These are phyloP conservation scores for Zaprionus lineosus DNA, from an alignment of 2,888 invertebrate species.

Conservation along the genomic window DNA sequence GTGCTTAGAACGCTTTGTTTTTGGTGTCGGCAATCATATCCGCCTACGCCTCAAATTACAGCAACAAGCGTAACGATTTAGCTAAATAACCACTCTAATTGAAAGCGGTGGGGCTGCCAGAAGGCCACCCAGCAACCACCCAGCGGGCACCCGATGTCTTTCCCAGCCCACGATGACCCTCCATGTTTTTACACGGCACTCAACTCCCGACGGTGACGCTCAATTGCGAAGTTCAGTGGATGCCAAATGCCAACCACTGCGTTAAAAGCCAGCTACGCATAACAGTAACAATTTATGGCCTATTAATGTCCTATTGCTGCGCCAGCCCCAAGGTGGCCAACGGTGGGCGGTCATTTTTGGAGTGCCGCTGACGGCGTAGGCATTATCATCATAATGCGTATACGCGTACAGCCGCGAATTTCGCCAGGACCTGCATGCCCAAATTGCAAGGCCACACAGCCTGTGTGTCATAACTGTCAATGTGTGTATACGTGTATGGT, in stretches of 20 bases:
- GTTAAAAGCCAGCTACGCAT: conserved; percentile 77
- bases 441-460: conserved; percentile 22
- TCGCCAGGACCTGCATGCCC: conserved; percentile 6
- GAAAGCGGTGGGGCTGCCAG: conserved; percentile 64
- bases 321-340: conserved; percentile 40
- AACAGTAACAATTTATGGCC: conserved; percentile 79
- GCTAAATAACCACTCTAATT: conserved; percentile 77
- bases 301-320: conserved; percentile 62
- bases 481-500: background rate
- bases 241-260: conserved; percentile 67
- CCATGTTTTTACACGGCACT: conserved; percentile 29
- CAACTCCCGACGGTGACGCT: conserved; percentile 46
- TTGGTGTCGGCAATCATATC: conserved; percentile 58
- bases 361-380: too few relatives aligned
- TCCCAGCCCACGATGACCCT: background rate
- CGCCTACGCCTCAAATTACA: conserved; percentile 65
- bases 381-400: conserved; percentile 55
- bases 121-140: too few relatives aligned
- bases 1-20: conserved; percentile 25
- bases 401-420: conserved; percentile 32
- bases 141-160: background rate
- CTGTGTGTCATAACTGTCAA: background rate
- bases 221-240: conserved; percentile 44
- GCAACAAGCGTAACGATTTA: conserved; percentile 71
- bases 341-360: conserved; percentile 37